These are phyloP conservation scores for Pseudococcus viburni DNA, from an alignment of 2,888 invertebrate species.

Conservation along the genomic window DNA sequence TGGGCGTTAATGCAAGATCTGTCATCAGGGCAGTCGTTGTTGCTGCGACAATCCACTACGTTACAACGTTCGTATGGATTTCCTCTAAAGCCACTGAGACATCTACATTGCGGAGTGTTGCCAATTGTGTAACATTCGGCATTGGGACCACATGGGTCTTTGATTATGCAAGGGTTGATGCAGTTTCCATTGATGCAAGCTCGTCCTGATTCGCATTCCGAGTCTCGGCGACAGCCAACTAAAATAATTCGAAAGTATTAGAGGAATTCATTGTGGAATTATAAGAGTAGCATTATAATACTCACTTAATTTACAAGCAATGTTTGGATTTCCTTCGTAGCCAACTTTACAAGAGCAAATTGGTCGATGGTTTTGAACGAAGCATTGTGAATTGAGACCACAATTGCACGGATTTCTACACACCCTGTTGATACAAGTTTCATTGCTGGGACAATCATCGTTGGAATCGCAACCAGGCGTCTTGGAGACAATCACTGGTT, in stretches of 20 bases:
- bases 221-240: slow-evolving; percentile 86
- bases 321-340: slow-evolving; percentile 89
- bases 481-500: slow-evolving; percentile 77
- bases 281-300: background rate
- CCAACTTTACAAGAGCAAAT: slow-evolving; percentile 89
- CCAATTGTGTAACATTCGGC: slow-evolving; percentile 85
- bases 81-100: slow-evolving; percentile 85
- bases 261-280: background rate
- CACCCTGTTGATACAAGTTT: slow-evolving; percentile 88
- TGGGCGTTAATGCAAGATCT: slow-evolving; percentile 88
- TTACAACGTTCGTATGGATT: slow-evolving; percentile 83
- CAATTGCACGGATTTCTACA: slow-evolving; percentile 92
- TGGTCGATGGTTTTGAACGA: slow-evolving; percentile 86
- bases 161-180: slow-evolving; percentile 86
- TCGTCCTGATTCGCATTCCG: slow-evolving; percentile 86
- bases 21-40: slow-evolving; percentile 89
- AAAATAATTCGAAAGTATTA: background rate
- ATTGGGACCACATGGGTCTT: slow-evolving; percentile 85
- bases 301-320: slow-evolving; percentile 79
- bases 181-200: slow-evolving; percentile 90
- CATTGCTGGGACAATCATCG: slow-evolving; percentile 82
- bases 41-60: slow-evolving; percentile 86
- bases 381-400: slow-evolving; percentile 86
- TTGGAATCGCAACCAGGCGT: slow-evolving; percentile 83
- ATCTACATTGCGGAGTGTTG: slow-evolving; percentile 84